Conservation (phyloP, 2,888 invertebrate species). For the Plutella xylostella region DNA sequence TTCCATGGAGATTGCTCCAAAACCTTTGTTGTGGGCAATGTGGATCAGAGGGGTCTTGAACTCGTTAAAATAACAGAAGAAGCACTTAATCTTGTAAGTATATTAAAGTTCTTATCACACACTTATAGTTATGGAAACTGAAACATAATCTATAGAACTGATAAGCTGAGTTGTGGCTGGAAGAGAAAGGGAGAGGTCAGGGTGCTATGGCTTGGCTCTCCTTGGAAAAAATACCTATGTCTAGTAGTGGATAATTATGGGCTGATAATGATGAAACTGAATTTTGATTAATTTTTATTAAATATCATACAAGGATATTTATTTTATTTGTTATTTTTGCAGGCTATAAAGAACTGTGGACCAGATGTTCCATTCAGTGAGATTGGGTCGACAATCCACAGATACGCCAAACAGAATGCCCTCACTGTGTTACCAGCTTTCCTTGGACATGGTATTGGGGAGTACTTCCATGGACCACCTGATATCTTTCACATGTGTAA, state of each 20-base stretch:
- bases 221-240: too few relatives aligned
- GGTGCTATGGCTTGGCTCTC: too few relatives aligned
- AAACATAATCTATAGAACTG: too few relatives aligned
- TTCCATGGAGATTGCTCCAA: conserved; percentile 94
- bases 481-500: conserved; percentile 88
- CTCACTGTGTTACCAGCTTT: conserved; percentile 82
- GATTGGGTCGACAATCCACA: conserved; percentile 75
- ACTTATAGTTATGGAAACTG: too few relatives aligned
- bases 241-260: too few relatives aligned
- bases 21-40: conserved; percentile 86
- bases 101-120: conserved; percentile 1
- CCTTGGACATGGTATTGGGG: conserved; percentile 93
- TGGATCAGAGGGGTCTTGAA: conserved; percentile 77
- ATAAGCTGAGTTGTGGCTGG: too few relatives aligned
- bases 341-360: conserved; percentile 72
- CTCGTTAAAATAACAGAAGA: conserved; percentile 78
- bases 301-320: too few relatives aligned
- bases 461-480: conserved; percentile 93
- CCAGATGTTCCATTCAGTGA: conserved; percentile 69
- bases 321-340: conserved; percentile 19
- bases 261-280: too few relatives aligned
- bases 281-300: too few relatives aligned
- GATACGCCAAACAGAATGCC: conserved; percentile 71
- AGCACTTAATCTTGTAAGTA: conserved; percentile 74
- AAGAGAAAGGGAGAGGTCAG: too few relatives aligned